Evolutionary conservation across 2,113 vertebrate species (phyloP).

Genomic region (Gasterosteus nipponicus): DNA sequence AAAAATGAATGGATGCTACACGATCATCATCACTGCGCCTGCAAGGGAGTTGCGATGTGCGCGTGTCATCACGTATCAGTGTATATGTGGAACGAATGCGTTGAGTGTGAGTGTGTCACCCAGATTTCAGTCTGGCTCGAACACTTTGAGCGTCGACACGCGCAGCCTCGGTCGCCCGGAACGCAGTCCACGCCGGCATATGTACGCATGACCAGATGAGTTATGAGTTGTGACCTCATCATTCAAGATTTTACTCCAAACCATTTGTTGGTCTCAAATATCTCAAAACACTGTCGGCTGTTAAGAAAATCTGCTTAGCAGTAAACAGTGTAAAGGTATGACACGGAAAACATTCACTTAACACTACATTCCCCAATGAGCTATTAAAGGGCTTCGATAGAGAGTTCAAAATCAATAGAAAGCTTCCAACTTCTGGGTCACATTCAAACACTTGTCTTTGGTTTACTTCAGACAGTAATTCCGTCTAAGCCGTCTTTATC

Average conservation of each 20-base stretch:
- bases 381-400: conserved; percentile 33
- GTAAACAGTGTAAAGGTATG: conserved; percentile 10
- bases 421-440: conserved; percentile 46
- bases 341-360: conserved; percentile 13
- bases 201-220: conserved; percentile 34
- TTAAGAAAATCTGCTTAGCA: conserved; percentile 16
- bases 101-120: conserved; percentile 6
- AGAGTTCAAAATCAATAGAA: conserved; percentile 54
- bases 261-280: neutral
- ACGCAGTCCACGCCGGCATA: too few species aligned
- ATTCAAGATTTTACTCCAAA: too few species aligned
- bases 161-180: neutral
- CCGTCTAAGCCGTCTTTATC: conserved; percentile 52
- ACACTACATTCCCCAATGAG: conserved; percentile 36
- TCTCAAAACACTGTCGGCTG: neutral
- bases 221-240: too few species aligned
- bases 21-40: conserved; percentile 52
- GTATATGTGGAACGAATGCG: neutral
- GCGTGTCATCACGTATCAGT: neutral
- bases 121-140: too few species aligned
- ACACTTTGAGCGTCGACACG: too few species aligned
- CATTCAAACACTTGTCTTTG: conserved; percentile 47
- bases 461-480: conserved; percentile 56
- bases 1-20: conserved; percentile 49
- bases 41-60: conserved; percentile 27